These are phyloP conservation scores for Bombus terrestris DNA, from an alignment of 1,140 invertebrate species.

Conservation along the genomic window DNA sequence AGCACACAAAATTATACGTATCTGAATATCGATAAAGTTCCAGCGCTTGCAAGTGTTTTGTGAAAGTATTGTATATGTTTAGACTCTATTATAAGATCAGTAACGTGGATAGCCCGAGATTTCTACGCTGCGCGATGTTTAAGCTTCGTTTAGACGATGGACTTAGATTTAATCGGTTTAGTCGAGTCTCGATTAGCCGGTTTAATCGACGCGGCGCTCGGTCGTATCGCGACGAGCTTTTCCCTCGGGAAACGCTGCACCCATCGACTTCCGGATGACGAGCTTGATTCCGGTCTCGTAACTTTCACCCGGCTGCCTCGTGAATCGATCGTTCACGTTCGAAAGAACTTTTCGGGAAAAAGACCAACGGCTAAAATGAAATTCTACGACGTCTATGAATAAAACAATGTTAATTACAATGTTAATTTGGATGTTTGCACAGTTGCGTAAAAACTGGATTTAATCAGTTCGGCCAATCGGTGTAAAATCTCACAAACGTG, in stretches of 20 bases:
- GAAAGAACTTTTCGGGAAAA: neutral
- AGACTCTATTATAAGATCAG: neutral
- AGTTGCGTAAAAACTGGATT: too few relatives aligned
- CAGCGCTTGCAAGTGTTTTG: neutral
- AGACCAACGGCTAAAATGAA: neutral
- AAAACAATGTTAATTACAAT: too few relatives aligned
- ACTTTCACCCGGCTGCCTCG: too few relatives aligned
- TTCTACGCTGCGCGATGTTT: neutral
- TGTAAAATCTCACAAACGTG: too few relatives aligned
- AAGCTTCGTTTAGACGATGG: neutral
- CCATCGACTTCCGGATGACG: slow-evolving; percentile 30
- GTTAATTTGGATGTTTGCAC: too few relatives aligned
- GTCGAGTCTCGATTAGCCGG: slow-evolving; percentile 25
- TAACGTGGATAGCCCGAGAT: neutral
- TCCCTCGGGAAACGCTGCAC: slow-evolving; percentile 19
- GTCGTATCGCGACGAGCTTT: slow-evolving; percentile 14
- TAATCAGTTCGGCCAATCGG: too few relatives aligned
- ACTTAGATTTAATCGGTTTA: slow-evolving; percentile 40
- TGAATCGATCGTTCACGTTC: neutral
- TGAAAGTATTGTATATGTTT: neutral
- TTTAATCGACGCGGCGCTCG: slow-evolving; percentile 29
- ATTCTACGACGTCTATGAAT: neutral
- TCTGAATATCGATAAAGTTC: neutral
- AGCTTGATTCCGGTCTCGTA: neutral
- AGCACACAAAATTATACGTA: too few relatives aligned